Evolutionary conservation across 2,888 invertebrate species (phyloP).

Genomic region (Augiades crinisus): DNA sequence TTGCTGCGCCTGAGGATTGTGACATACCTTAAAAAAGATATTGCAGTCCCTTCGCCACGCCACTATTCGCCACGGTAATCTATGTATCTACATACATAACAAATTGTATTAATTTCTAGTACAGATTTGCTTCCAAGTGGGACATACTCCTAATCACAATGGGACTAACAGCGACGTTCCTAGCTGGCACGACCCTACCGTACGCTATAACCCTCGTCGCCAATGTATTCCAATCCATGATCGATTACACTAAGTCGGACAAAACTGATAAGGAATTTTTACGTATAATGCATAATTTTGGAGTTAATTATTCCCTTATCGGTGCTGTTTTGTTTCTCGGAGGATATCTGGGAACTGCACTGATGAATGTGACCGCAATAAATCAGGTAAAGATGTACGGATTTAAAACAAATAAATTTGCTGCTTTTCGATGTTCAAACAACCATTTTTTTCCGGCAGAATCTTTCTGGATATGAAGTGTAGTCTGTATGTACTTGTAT

Average conservation of each 20-base stretch:
- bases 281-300: conserved; percentile 75
- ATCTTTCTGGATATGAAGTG: no score
- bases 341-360: conserved; percentile 82
- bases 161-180: conserved; percentile 63
- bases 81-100: no score
- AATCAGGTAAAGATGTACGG: no score
- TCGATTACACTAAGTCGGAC: conserved; percentile 59
- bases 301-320: conserved; percentile 80
- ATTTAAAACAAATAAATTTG: no score
- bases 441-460: no score
- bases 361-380: conserved; percentile 85
- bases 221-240: conserved; percentile 81
- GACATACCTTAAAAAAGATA: no score
- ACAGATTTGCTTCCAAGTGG: conserved; percentile 80
- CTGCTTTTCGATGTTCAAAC: no score
- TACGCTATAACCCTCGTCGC: conserved; percentile 50
- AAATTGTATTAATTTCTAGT: conserved; percentile 80
- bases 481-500: no score
- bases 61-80: no score
- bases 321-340: conserved; percentile 81
- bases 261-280: conserved; percentile 54
- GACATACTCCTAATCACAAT: conserved; percentile 80
- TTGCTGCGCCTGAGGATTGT: no score
- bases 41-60: no score
- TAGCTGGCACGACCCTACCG: conserved; percentile 45